These are phyloP conservation scores for Neodiprion virginianus DNA, from an alignment of 1,140 invertebrate genomes.

Conservation along the genomic window DNA sequence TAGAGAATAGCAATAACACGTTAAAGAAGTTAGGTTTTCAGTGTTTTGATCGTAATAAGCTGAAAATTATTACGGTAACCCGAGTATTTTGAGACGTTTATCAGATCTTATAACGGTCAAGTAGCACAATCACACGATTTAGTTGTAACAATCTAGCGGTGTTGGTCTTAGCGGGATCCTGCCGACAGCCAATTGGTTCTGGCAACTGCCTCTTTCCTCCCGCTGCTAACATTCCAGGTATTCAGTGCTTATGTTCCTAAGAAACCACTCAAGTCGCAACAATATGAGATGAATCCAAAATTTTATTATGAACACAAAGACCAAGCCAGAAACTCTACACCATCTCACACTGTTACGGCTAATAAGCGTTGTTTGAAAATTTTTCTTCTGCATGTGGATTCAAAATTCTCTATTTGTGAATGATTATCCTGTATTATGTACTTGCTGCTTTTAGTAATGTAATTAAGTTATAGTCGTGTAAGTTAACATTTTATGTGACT, in stretches of 20 bases:
- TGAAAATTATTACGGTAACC: too few relatives aligned
- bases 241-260: conserved; percentile 42
- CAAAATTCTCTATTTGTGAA: not conserved
- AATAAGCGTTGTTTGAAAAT: not conserved
- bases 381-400: not conserved
- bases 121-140: not conserved
- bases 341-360: not conserved
- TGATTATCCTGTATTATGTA: not conserved
- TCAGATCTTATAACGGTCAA: not conserved
- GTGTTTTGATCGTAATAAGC: too few relatives aligned
- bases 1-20: too few relatives aligned
- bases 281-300: not conserved
- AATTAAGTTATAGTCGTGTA: not conserved
- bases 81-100: not conserved
- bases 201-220: conserved; percentile 54
- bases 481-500: not conserved
- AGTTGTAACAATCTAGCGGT: conserved; percentile 36
- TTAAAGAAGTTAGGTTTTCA: too few relatives aligned
- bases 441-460: not conserved
- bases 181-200: conserved; percentile 55
- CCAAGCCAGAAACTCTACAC: not conserved
- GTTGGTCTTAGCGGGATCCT: conserved; percentile 56
- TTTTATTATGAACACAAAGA: not conserved
- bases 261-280: not conserved
- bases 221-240: conserved; percentile 57